Evolutionary conservation across 2,888 invertebrate genomes (phyloP), one percentile per base, ranked within the genome.

Genomic region (Capitulum mitella): DNA sequence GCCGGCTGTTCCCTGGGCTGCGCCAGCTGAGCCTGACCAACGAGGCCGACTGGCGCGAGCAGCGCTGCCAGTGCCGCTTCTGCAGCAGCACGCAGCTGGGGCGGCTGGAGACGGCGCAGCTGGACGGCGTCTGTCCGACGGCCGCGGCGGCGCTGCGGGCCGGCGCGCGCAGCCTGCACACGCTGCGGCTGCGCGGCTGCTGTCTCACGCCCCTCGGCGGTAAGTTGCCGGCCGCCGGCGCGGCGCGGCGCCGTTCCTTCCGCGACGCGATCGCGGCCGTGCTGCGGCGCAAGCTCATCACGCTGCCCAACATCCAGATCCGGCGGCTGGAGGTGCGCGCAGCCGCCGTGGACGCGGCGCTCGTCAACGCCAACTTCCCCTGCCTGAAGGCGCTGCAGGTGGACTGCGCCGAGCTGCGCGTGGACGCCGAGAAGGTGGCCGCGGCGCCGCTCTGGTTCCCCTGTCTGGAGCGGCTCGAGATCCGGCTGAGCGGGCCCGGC

Each of bases 401-500:
- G 37, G 70, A 70, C 19, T 70, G 34, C 34, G 14, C 19, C 37
- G 70, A 34, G 70, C 37, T 70, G 37, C 16, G 32, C 3, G 70
- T 1, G 19, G 70, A 16, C 12, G 22, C 16, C 37, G 70, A 70
- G 37, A 6, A 3, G 37, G 5, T 37, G 12, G 37, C 37, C 22
- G 34, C 70, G 19, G 32, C 37, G 19, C 34, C 70, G 19, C 70
- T 37, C 22, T 70, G 70, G 70, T 70, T 77, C 43, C 86, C 97
- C 94, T 78, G 96, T 93, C 86, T 94, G 95, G 85, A 96, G 96
- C 79, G 98, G 87, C 86, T 95, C 90, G 84, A 97, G 95, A 84
- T 97, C 92, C 79, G 97, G 91, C 43, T 96, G 95, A 34, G 78
- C 78, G 75, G 46, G 58, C 48, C 34, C 37, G 70, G 3, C 1